Conservation (phyloP, 2,888 invertebrate genomes). For the Hedya salicella region DNA sequence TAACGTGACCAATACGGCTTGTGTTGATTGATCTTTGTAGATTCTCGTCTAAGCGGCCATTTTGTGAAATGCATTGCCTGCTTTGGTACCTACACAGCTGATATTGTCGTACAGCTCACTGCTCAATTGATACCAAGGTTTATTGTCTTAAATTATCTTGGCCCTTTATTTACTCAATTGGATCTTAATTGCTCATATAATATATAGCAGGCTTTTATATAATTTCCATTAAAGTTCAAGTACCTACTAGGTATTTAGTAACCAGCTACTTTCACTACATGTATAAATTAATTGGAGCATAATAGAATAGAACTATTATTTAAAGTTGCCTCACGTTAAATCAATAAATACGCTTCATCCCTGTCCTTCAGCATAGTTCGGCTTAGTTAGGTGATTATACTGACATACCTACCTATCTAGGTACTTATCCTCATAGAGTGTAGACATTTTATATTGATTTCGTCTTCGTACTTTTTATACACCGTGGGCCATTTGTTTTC, state of each 20-base stretch:
- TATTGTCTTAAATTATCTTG: background rate
- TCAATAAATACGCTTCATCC: too few relatives aligned
- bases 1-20: slow-evolving; percentile 28
- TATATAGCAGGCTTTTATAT: too few relatives aligned
- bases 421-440: too few relatives aligned
- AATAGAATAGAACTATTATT: background rate
- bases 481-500: too few relatives aligned
- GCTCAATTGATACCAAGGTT: background rate
- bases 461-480: too few relatives aligned
- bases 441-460: too few relatives aligned
- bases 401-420: too few relatives aligned
- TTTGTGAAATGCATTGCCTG: slow-evolving; percentile 77
- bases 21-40: slow-evolving; percentile 45
- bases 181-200: too few relatives aligned
- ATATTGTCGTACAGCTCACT: slow-evolving; percentile 57
- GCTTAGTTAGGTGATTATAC: too few relatives aligned
- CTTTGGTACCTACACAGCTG: slow-evolving; percentile 65
- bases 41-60: slow-evolving; percentile 72
- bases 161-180: background rate
- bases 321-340: background rate
- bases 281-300: slow-evolving; percentile 13
- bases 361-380: too few relatives aligned
- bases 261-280: slow-evolving; percentile 16
- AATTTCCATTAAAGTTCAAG: background rate
- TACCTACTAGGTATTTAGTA: background rate